phyloP scores from a whole-genome alignment of 2,888 invertebrate genomes.

The Trissolcus brochymenae region DNA sequence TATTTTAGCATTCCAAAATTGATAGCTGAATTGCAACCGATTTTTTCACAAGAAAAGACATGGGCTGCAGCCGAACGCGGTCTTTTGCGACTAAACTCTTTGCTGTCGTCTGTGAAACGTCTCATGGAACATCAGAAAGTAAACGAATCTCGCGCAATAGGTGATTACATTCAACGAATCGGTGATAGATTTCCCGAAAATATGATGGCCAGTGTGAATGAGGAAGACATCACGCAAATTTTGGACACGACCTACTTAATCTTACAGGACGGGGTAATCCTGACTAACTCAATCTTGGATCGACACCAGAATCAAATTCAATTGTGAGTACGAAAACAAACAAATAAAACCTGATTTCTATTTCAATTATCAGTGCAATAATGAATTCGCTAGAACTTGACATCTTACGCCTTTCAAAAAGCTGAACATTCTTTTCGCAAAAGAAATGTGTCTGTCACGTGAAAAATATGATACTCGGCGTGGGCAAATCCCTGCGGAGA shows the following conservation, averaged over 20 bases:
- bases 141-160: slow-evolving; percentile 7
- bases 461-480: slow-evolving; percentile 31
- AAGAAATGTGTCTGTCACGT: slow-evolving; percentile 34
- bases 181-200: slow-evolving; percentile 14
- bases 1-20: slow-evolving; percentile 65
- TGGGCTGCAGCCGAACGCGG: slow-evolving; percentile 64
- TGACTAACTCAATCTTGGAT: slow-evolving; percentile 64
- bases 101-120: slow-evolving; percentile 64
- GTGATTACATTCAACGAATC: slow-evolving; percentile 8
- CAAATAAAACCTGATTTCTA: too few relatives aligned
- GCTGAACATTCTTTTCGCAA: slow-evolving; percentile 19
- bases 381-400: background rate
- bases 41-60: slow-evolving; percentile 63
- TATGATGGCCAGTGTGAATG: slow-evolving; percentile 10
- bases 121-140: slow-evolving; percentile 19
- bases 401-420: slow-evolving; percentile 21
- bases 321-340: slow-evolving; percentile 60
- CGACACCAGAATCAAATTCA: slow-evolving; percentile 62
- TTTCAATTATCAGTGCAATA: too few relatives aligned
- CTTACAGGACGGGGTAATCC: slow-evolving; percentile 63
- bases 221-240: slow-evolving; percentile 60
- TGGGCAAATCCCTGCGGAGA: slow-evolving; percentile 22
- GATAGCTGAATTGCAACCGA: slow-evolving; percentile 63
- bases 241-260: slow-evolving; percentile 63
- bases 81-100: slow-evolving; percentile 62